These are phyloP conservation scores for Fulica atra DNA, from an alignment of 2,113 vertebrate species.

Conservation along the genomic window DNA sequence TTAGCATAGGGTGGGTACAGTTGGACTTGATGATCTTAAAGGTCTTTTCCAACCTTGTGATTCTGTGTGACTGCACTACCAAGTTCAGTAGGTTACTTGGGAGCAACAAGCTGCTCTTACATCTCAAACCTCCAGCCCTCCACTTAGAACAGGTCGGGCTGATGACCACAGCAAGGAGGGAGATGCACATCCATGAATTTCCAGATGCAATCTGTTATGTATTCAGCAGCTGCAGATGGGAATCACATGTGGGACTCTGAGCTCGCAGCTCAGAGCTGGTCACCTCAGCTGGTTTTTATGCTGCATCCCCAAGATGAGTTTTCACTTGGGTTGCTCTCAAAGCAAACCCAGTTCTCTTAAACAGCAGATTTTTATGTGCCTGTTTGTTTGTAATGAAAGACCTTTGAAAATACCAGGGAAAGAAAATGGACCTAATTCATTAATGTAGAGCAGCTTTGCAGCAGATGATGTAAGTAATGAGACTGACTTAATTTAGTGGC, in stretches of 20 bases:
- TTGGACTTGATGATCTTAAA: too few species aligned
- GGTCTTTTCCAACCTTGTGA: too few species aligned
- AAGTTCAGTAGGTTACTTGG: accelerated
- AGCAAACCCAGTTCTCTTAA: neutral
- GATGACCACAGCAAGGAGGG: neutral
- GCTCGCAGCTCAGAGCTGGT: neutral
- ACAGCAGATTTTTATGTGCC: neutral
- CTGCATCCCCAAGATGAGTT: neutral
- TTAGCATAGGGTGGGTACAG: too few species aligned
- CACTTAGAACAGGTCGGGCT: neutral
- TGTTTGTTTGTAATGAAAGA: accelerated
- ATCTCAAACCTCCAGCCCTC: neutral
- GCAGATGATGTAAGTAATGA: neutral
- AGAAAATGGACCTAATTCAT: neutral
- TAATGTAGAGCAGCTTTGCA: neutral
- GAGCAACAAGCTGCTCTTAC: neutral
- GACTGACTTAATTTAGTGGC: neutral
- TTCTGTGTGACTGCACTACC: neutral
- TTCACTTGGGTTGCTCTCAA: neutral
- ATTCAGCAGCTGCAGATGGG: accelerated
- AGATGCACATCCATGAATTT: neutral
- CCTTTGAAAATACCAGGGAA: neutral
- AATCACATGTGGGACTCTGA: neutral
- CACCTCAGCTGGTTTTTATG: neutral
- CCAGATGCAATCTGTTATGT: neutral